These are phyloP conservation scores for Sceliomorpha sp. DNA, from an alignment of 2,888 invertebrate genomes.

Conservation along the genomic window DNA sequence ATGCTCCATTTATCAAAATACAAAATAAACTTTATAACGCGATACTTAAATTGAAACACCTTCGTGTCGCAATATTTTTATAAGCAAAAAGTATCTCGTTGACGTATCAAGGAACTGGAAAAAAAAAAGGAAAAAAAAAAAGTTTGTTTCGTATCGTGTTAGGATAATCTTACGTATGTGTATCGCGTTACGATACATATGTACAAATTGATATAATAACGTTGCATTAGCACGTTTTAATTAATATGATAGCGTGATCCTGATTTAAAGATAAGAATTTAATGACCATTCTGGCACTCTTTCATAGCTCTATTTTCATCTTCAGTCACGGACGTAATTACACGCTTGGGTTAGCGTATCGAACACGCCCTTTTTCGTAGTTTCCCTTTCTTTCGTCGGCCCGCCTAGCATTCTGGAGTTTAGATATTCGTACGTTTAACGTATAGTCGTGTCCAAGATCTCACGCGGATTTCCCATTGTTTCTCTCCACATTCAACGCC, in stretches of 20 bases:
- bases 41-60: too few species aligned
- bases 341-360: slow-evolving; percentile 37
- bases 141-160: slow-evolving; percentile 3
- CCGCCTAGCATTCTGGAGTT: slow-evolving; percentile 9
- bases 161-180: too few species aligned
- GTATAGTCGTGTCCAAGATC: too few species aligned
- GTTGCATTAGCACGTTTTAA: slow-evolving; percentile 38
- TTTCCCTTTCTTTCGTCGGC: slow-evolving; percentile 9
- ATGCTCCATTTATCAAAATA: too few species aligned
- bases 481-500: too few species aligned
- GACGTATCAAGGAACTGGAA: too few species aligned
- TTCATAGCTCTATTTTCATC: slow-evolving; percentile 29
- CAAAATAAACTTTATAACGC: too few species aligned
- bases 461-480: too few species aligned
- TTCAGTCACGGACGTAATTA: slow-evolving; percentile 36
- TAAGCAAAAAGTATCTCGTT: too few species aligned
- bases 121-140: slow-evolving; percentile 2
- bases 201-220: slow-evolving; percentile 34
- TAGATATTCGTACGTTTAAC: too few species aligned
- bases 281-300: slow-evolving; percentile 26
- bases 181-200: too few species aligned
- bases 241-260: slow-evolving; percentile 35
- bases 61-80: too few species aligned
- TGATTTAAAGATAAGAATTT: slow-evolving; percentile 38
- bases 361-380: slow-evolving; percentile 25